Base-by-base conservation (phyloP, 2,797 vertebrate species). In the Aulostomus chinensis region DNA sequence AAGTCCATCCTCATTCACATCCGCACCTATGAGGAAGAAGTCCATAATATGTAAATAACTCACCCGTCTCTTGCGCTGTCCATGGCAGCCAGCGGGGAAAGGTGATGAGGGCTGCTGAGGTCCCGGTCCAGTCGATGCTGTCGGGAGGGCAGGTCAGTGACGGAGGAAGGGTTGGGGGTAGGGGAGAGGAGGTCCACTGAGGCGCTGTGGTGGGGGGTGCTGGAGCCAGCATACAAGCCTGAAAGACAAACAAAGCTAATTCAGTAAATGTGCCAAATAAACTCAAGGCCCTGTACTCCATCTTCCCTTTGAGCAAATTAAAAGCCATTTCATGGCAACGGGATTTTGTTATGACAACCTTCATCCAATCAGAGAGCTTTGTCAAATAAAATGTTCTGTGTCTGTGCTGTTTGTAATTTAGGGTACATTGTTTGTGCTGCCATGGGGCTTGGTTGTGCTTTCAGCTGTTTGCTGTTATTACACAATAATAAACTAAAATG, bases 201-300 rank as follows among this genome's bases (percentile, higher is more conserved):
- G 52, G 89, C 72, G 17, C 93, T 87, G 0, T 90, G 94, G 47
- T 92, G 94, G 72, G 88, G 91, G 62, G 80, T 67, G 67, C 90
- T 84, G 78, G 94, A 92, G 81, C 92, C 92, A 29, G 91, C 71
- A 71, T 94, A 98, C 81, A 96, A 78, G 66, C 95, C 97, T 99
- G 90, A 76, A 84, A 93, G 87, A 90, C 83, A 94, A 91, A 92
- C 78, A 89, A 67, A 79, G 33, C 48, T 76, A 85, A 78, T 76
- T 76, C 62, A 57, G 62, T 88, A 86, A 86, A 89, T 43, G 47
- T 78, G 52, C 47, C 78, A 78, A 79, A 84, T 71, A 82, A 85
- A 83, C 81, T 72, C 22, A 2, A 80, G 76, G 69, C 61, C 55
- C 69, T 25, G 63, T 10, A 16, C 55, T 70, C 64, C 33, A 10